Evolutionary conservation across 1,140 invertebrate species (phyloP).

Genomic region (Drosophila busckii): DNA sequence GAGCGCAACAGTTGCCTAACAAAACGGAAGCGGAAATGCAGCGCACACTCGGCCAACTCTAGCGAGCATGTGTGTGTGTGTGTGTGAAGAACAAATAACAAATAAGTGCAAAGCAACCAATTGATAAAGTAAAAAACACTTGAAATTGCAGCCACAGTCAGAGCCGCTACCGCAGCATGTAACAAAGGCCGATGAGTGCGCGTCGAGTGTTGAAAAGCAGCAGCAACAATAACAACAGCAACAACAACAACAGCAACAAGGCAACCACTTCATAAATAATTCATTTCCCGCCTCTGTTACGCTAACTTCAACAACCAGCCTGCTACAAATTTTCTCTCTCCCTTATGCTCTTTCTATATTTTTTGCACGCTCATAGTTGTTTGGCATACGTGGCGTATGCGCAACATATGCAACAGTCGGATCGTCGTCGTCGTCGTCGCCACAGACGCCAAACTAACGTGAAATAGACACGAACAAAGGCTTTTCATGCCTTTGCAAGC

Average conservation of each 20-base stretch:
- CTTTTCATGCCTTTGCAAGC: constrained; percentile 78
- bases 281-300: constrained; percentile 73
- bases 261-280: constrained; percentile 78
- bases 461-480: constrained; percentile 79
- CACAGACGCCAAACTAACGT: constrained; percentile 75
- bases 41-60: constrained; percentile 23
- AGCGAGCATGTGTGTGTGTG: constrained; percentile 1
- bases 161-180: constrained; percentile 26
- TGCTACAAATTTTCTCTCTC: constrained; percentile 36
- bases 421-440: constrained; percentile 29
- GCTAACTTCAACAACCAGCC: constrained; percentile 61
- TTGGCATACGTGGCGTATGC: constrained; percentile 58
- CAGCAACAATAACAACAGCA: constrained; percentile 22
- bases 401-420: constrained; percentile 65
- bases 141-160: constrained; percentile 52
- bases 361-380: constrained; percentile 16
- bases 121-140: constrained; percentile 77
- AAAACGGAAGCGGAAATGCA: constrained; percentile 71
- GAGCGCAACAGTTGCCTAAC: constrained; percentile 73
- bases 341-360: constrained; percentile 11
- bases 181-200: constrained; percentile 61
- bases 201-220: constrained; percentile 51
- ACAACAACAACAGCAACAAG: constrained; percentile 25
- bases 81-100: constrained; percentile 64
- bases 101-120: constrained; percentile 77